Evolutionary conservation across 2,113 vertebrate genomes (phyloP).

Genomic region (Aythya baeri): DNA sequence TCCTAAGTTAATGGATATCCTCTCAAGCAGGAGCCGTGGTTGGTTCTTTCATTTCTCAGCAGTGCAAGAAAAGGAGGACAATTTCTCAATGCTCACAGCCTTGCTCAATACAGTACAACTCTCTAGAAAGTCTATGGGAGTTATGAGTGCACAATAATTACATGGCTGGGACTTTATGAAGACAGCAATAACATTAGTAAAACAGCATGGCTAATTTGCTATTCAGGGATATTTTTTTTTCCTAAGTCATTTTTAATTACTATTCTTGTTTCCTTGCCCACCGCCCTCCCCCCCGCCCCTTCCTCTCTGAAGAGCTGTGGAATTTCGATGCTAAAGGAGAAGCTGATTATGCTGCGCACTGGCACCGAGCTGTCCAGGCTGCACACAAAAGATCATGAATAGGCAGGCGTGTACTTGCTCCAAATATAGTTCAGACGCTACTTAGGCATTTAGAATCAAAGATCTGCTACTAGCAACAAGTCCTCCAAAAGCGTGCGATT

Average conservation of each 20-base stretch:
- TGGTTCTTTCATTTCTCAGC: not conserved
- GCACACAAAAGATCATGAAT: slow-evolving; percentile 65
- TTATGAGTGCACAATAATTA: slow-evolving; percentile 43
- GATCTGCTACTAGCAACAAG: slow-evolving; percentile 76
- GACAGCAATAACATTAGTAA: slow-evolving; percentile 18
- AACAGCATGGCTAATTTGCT: slow-evolving; percentile 53
- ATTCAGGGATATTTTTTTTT: slow-evolving; percentile 6
- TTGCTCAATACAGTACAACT: not conserved
- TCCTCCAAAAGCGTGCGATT: slow-evolving; percentile 68
- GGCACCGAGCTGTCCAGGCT: slow-evolving; percentile 55
- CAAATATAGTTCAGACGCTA: slow-evolving; percentile 71
- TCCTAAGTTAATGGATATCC: not conserved
- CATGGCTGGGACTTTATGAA: not conserved
- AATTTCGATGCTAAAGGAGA: slow-evolving; percentile 37
- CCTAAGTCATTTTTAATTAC: slow-evolving; percentile 66
- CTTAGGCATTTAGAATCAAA: slow-evolving; percentile 71
- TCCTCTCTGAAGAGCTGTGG: slow-evolving; percentile 53
- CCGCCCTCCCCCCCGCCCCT: not conserved
- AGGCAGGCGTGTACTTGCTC: slow-evolving; percentile 71
- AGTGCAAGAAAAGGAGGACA: not conserved
- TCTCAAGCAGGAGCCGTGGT: not conserved
- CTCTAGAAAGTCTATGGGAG: slow-evolving; percentile 22
- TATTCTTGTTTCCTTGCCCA: slow-evolving; percentile 42
- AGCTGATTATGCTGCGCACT: slow-evolving; percentile 41
- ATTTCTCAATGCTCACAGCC: not conserved